Percentiles rank a stretch among this genome's conserved stretches.
phyloP scores from a whole-genome alignment of 2,113 vertebrate species.

The Alexandromys fortis region DNA sequence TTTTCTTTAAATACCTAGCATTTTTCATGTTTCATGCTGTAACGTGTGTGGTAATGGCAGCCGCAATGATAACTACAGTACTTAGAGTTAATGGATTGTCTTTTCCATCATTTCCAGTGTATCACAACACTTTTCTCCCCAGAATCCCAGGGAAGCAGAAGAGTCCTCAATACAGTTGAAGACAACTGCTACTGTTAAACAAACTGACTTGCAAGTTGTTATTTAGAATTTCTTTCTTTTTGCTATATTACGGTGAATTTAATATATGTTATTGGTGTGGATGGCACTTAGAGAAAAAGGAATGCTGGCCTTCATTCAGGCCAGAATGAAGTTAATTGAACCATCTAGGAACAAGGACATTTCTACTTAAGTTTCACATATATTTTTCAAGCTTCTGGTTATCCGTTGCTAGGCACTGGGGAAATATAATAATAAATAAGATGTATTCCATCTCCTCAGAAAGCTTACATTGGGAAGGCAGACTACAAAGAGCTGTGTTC shows the following conservation, averaged over 20 bases:
- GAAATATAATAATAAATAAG: not conserved
- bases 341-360: not conserved
- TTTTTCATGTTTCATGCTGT: not conserved
- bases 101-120: not conserved
- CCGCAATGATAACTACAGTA: too few relatives aligned
- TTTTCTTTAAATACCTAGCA: conserved; percentile 15
- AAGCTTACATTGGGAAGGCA: not conserved
- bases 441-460: not conserved
- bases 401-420: not conserved
- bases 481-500: not conserved
- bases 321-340: conserved; percentile 9
- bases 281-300: not conserved
- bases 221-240: conserved; percentile 32
- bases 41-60: not conserved
- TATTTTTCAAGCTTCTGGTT: not conserved
- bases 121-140: not conserved
- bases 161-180: not conserved
- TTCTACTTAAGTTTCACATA: not conserved
- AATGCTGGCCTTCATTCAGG: not conserved
- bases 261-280: not conserved
- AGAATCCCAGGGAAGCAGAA: not conserved
- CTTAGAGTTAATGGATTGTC: not conserved
- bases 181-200: not conserved
- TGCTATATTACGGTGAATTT: not conserved
- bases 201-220: not conserved